Evolutionary conservation across 2,113 vertebrate species (phyloP), one percentile per base, ranked within the genome.

Genomic region (Anolis carolinensis): DNA sequence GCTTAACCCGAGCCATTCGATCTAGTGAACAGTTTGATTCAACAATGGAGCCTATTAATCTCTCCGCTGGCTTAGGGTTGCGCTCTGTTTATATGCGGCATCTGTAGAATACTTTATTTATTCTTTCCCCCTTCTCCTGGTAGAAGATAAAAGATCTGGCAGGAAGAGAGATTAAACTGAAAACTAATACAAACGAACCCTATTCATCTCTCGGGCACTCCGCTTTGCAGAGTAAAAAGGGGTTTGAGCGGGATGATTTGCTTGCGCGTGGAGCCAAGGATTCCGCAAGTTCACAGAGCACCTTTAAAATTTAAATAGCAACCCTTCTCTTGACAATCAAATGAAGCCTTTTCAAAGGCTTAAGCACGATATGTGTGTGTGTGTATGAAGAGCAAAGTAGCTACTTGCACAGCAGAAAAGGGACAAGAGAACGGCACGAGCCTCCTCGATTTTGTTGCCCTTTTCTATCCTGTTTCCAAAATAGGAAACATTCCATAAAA

Each of bases 101-200:
- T 89, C 94, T 90, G 89, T 81, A 94, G 93, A 92, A 93, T 93
- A 92, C 92, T 95, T 93, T 94, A 95, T 95, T 95, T 93, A 90
- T 95, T 92, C 89, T 88, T 92, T 93, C 87, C 85, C 83, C 59
- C 71, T 84, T 92, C 89, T 94, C 88, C 86, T 87, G 83, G 91
- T 93, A 70, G 88, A 95, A 96, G 95, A 95, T 93, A 95, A 95
- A 95, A 95, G 94, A 93, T 95, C 92, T 94, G 93, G 95, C 92
- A 95, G 94, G 91, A 95, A 94, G 92, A 95, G 93, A 95, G 94
- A 96, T 96, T 95, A 95, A 95, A 95, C 90, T 92, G 93, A 93
- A 95, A 96, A 93, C 93, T 94, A 94, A 95, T 93, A 94, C 91
- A 96, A 95, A 94, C 85, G 90, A 95, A 95, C 86, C 91, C 67